Percentiles rank a stretch among this genome's conserved stretches.
Evolutionary conservation across 2,797 vertebrate species (phyloP).

Genomic region (Neomorphus geoffroyi): DNA sequence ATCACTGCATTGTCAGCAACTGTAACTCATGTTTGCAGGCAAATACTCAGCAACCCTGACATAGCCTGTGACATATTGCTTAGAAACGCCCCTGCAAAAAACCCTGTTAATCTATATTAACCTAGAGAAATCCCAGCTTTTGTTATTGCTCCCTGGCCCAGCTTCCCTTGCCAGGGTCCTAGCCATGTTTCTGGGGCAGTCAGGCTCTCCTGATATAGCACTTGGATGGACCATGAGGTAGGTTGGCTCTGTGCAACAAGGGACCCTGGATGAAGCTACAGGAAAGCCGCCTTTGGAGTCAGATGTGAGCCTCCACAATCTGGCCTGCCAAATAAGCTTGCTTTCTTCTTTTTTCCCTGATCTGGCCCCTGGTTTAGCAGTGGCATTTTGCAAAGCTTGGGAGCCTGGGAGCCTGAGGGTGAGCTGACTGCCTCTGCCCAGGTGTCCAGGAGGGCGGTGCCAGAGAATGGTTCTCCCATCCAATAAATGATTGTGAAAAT

Average conservation of each 20-base stretch:
- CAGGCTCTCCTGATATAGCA: not conserved
- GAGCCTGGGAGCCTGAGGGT: not conserved
- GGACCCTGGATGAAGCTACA: not conserved
- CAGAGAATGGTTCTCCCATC: not conserved
- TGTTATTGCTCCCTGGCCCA: not conserved
- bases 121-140: not conserved
- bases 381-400: not conserved
- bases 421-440: not conserved
- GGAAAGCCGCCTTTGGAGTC: not conserved
- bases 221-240: not conserved
- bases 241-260: not conserved
- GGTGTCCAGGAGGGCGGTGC: not conserved
- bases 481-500: constrained; percentile 31
- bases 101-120: not conserved
- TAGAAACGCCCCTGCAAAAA: not conserved
- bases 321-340: not conserved
- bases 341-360: not conserved
- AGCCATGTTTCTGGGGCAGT: not conserved
- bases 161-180: not conserved
- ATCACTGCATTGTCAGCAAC: not conserved
- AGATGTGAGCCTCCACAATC: not conserved
- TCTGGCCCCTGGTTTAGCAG: not conserved
- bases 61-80: not conserved
- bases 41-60: not conserved
- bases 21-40: not conserved